Conservation (phyloP, 2,113 vertebrate genomes). For the Gymnorhina tibicen region DNA sequence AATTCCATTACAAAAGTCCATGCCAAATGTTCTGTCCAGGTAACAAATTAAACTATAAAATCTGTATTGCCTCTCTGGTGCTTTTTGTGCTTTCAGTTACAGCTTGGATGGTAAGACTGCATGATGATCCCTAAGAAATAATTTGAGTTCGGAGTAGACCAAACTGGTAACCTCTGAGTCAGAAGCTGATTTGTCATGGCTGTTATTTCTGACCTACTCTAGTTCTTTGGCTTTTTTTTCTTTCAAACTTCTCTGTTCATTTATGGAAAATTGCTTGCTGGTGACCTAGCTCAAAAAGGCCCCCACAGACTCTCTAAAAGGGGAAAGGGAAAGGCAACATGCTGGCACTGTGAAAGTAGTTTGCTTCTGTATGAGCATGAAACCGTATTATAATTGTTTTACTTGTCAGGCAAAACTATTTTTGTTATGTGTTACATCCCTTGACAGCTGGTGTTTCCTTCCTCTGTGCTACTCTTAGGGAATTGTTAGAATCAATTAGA, state of each 20-base stretch:
- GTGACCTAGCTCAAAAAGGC: neutral
- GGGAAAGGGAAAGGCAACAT: neutral
- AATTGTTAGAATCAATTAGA: constrained; percentile 21
- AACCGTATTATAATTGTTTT: constrained; percentile 13
- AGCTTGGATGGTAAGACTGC: neutral
- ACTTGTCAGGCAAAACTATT: constrained; percentile 18
- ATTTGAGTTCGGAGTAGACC: neutral
- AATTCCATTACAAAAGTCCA: neutral
- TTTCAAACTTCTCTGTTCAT: neutral
- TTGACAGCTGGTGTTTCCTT: constrained; percentile 38
- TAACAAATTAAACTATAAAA: neutral
- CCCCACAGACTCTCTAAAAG: neutral
- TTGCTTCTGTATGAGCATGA: constrained; percentile 16
- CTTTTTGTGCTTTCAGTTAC: neutral
- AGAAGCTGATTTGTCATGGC: neutral
- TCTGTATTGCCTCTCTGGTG: neutral
- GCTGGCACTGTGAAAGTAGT: constrained; percentile 11
- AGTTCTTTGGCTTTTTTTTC: neutral
- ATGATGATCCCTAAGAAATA: neutral
- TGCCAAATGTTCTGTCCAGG: neutral
- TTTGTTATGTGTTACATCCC: constrained; percentile 24
- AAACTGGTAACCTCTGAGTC: neutral
- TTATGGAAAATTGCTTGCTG: neutral
- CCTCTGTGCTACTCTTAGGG: neutral
- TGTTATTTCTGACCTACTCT: neutral